These are phyloP conservation scores for Cheilosia grossa DNA, from an alignment of 2,888 invertebrate species.

Conservation along the genomic window DNA sequence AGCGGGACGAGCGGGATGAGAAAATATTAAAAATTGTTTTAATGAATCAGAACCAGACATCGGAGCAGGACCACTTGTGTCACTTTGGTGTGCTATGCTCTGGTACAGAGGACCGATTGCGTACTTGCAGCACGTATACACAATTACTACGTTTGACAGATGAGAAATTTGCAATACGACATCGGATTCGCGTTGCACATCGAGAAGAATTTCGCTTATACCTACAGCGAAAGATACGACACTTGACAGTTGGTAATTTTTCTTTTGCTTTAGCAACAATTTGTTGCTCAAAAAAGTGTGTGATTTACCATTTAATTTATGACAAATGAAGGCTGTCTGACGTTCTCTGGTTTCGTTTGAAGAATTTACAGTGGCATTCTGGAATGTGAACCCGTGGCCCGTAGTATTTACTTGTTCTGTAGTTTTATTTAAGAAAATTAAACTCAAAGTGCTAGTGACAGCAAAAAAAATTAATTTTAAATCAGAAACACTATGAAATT, in stretches of 20 bases:
- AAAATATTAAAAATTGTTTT: conserved; percentile 33
- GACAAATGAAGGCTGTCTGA: background rate
- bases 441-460: no score
- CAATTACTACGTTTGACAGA: conserved; percentile 29
- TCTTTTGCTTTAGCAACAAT: background rate
- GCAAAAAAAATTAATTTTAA: no score
- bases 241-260: conserved; percentile 40
- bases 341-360: no score
- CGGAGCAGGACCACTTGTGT: background rate
- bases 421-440: no score
- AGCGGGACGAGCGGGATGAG: background rate
- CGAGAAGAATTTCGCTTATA: conserved; percentile 26
- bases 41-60: conserved; percentile 52
- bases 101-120: background rate
- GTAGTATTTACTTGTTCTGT: no score
- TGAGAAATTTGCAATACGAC: conserved; percentile 52
- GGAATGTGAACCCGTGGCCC: no score
- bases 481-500: no score
- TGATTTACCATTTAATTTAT: conserved; percentile 4
- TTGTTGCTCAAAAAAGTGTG: background rate
- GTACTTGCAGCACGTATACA: background rate
- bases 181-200: conserved; percentile 9
- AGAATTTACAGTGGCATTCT: no score
- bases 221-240: background rate
- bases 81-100: background rate